Base-by-base conservation (phyloP, 2,888 invertebrate genomes). In the Drosophila melanosoma region DNA sequence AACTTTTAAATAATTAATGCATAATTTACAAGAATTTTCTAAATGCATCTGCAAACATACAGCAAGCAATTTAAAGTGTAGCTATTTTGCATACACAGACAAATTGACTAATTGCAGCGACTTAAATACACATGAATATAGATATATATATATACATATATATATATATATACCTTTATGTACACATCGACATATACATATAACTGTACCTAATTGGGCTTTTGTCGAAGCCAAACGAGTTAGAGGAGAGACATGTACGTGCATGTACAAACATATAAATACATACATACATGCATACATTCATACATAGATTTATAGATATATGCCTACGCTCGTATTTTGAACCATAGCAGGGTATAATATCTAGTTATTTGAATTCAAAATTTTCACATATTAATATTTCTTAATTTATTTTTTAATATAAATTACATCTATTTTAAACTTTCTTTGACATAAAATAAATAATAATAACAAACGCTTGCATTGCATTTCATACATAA, bases 101-200 rank as follows among this genome's bases (percentile, higher is more conserved):
- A 42, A 57, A 71, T 38, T 45, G 51, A 64, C 61, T 74, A 61
- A 64, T 68, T 74, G 74, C 48, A 56, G 52, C 40, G 26, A 32
- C 35, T 32, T 51, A 59, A 20, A 38, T 38, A 40, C 23, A 29
- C 4, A 26, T 48, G 15, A 11, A 36, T 4, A 36, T 29, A 49
- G 5, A 3, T 52, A 61, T 17, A 2, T 51, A 42, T 42, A 6
- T 40, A 35, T 20, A 8, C 15, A 20, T 5, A 3, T 52, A 61
- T 17, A 2, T 51, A 42, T 42, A 7, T 42, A 35, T 20, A 10
- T 23, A 20, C 5, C 26, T 26, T 4, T 26, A 26, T 26, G 26
- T 5, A 5, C 6, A 29, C 29, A 29, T 29, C 29, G 29, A 29
- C 29, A 29, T 29, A 29, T 29, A 29, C 8, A 29, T 26, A n/a